Evolutionary conservation across 2,113 vertebrate genomes (phyloP).

Genomic region (Neoarius graeffei): DNA sequence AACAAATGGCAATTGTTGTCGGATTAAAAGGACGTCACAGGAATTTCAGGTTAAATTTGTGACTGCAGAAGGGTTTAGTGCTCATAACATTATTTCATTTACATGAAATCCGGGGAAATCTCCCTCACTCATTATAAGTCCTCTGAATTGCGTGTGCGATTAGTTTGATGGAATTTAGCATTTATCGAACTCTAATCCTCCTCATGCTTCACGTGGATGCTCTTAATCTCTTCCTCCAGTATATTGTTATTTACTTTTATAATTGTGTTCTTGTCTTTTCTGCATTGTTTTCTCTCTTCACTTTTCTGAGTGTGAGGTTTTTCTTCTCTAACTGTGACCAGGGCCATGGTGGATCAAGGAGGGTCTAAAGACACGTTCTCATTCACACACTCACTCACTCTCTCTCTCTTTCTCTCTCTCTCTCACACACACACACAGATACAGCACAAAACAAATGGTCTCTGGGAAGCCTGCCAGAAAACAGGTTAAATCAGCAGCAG

Average conservation of each 20-base stretch:
- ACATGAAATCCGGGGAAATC: neutral
- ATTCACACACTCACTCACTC: neutral
- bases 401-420: neutral
- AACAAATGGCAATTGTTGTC: neutral
- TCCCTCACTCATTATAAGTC: neutral
- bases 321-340: neutral
- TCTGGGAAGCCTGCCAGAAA: conserved; percentile 59
- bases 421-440: conserved; percentile 49
- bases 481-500: conserved; percentile 61
- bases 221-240: neutral
- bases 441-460: conserved; percentile 55
- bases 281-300: neutral
- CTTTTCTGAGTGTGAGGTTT: neutral
- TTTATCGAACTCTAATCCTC: conserved; percentile 23
- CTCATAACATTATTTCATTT: neutral
- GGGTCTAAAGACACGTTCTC: neutral
- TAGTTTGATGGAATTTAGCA: conserved; percentile 15
- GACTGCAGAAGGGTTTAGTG: neutral
- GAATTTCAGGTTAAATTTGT: neutral
- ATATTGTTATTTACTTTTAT: neutral
- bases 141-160: conserved; percentile 27
- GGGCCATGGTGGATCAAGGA: neutral
- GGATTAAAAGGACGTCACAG: neutral
- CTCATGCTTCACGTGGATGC: neutral
- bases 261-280: neutral